These are phyloP conservation scores for Perca fluviatilis DNA, from an alignment of 2,113 vertebrate species.

Conservation along the genomic window DNA sequence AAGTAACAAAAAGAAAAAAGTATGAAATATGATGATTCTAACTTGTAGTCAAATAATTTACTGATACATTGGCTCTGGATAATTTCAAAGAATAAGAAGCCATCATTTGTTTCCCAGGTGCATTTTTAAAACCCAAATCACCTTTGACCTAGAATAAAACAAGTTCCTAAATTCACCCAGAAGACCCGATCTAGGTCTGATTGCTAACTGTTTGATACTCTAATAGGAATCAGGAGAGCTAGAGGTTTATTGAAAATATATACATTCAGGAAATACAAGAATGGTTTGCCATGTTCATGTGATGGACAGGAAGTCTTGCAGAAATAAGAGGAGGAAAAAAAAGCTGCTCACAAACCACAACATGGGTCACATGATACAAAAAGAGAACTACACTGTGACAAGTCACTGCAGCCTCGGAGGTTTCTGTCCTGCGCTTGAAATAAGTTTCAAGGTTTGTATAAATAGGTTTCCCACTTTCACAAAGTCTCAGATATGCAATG, in stretches of 20 bases:
- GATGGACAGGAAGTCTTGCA: slow-evolving; percentile 81
- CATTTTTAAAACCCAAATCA: neutral
- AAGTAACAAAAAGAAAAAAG: slow-evolving; percentile 42
- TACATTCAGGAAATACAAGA: slow-evolving; percentile 65
- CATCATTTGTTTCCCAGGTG: neutral
- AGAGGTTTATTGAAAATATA: slow-evolving; percentile 14
- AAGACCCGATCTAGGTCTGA: neutral
- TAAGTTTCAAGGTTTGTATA: slow-evolving; percentile 8
- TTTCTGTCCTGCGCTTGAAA: slow-evolving; percentile 64
- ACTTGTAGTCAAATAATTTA: neutral
- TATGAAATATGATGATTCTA: neutral
- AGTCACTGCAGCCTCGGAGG: slow-evolving; percentile 53
- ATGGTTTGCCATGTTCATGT: slow-evolving; percentile 60
- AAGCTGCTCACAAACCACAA: slow-evolving; percentile 77
- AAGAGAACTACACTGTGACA: slow-evolving; percentile 69
- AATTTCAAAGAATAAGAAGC: neutral
- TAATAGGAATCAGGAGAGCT: neutral
- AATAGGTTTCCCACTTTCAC: slow-evolving; percentile 57
- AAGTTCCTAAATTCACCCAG: neutral
- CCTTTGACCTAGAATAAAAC: neutral
- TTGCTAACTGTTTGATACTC: neutral
- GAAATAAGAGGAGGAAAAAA: slow-evolving; percentile 73
- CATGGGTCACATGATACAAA: slow-evolving; percentile 81
- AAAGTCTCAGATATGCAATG: neutral
- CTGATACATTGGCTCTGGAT: neutral